Percentiles rank a stretch among this genome's conserved stretches.
Evolutionary conservation across 2,113 vertebrate genomes (phyloP).

Genomic region (Muntiacus muntjak): DNA sequence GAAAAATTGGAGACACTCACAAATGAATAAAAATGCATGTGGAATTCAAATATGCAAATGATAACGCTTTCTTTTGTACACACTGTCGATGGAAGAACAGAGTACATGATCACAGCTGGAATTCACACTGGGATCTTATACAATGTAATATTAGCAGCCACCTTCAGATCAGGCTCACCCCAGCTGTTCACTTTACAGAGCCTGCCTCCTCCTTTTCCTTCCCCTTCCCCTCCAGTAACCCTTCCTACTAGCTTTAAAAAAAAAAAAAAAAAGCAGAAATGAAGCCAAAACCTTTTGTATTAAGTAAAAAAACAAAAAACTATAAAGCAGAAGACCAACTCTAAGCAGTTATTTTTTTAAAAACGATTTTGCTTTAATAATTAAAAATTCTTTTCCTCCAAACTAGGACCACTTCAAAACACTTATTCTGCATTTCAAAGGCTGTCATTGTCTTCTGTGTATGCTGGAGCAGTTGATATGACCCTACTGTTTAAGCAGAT

Average conservation of each 20-base stretch:
- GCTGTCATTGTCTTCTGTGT: background rate
- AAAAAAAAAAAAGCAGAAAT: background rate
- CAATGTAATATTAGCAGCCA: background rate
- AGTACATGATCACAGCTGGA: background rate
- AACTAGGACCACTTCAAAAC: background rate
- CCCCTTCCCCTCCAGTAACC: background rate
- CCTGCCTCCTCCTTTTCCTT: background rate
- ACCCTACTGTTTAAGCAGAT: constrained; percentile 19
- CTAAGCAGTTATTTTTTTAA: background rate
- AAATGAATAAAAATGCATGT: constrained; percentile 34
- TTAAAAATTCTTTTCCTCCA: constrained; percentile 25
- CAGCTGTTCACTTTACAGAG: constrained; percentile 6
- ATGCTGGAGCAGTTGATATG: background rate
- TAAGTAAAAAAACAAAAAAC: background rate
- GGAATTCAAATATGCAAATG: constrained; percentile 36
- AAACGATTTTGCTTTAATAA: constrained; percentile 35
- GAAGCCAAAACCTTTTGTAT: constrained; percentile 46
- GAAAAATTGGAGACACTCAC: constrained; percentile 54
- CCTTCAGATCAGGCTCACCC: background rate
- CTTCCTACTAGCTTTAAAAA: background rate
- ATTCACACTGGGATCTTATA: constrained; percentile 5
- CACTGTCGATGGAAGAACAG: background rate
- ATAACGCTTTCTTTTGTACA: constrained; percentile 39
- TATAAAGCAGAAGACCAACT: background rate
- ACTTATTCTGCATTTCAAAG: constrained; percentile 39